Evolutionary conservation across 2,888 invertebrate genomes (phyloP).

Genomic region (Acanthosoma haemorrhoidale): DNA sequence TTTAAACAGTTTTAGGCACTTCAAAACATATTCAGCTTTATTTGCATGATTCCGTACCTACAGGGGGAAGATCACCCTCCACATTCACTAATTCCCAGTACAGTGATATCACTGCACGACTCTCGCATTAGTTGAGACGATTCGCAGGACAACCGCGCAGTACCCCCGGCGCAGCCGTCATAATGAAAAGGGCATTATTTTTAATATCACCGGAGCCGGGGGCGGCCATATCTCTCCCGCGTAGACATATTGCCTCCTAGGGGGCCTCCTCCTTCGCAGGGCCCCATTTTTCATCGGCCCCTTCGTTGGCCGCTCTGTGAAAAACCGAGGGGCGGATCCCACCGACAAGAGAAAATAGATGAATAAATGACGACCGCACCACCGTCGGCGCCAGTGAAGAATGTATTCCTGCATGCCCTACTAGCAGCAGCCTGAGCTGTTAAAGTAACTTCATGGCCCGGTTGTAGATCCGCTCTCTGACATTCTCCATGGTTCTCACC

Average conservation of each 20-base stretch:
- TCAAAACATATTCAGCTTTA: no score
- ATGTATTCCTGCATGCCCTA: background rate
- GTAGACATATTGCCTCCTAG: background rate
- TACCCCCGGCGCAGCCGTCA: constrained; percentile 4
- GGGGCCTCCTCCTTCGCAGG: background rate
- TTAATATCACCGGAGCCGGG: constrained; percentile 29
- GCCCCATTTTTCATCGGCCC: background rate
- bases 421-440: background rate
- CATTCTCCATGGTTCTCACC: no score
- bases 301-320: background rate
- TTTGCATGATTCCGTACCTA: no score
- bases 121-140: no score
- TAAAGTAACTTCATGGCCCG: no score
- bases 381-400: background rate
- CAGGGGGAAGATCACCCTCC: no score
- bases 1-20: no score
- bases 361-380: background rate
- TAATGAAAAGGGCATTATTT: constrained; percentile 34
- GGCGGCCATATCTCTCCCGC: background rate
- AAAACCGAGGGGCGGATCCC: background rate
- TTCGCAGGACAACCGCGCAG: no score
- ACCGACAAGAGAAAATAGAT: background rate
- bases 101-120: no score
- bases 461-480: no score
- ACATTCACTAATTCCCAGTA: no score